Conservation (phyloP, 2,113 vertebrate genomes). For the Phylloscopus whistleri region DNA sequence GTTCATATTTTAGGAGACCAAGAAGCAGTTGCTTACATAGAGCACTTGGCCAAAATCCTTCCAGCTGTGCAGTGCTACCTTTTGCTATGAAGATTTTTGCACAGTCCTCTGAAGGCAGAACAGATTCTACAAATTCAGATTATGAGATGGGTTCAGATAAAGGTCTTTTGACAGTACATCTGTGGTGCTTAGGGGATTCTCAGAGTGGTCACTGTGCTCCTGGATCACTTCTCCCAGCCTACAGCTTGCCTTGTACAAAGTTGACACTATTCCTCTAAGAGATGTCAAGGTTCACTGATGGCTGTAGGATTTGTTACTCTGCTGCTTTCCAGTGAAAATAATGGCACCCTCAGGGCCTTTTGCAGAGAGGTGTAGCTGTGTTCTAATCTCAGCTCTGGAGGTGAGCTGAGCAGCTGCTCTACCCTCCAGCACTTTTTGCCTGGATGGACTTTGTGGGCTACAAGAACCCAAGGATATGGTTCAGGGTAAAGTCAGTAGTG, state of each 20-base stretch:
- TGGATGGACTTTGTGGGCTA: background rate
- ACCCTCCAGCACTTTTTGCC: background rate
- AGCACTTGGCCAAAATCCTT: background rate
- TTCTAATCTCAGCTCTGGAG: background rate
- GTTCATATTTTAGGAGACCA: background rate
- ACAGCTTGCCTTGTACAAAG: background rate
- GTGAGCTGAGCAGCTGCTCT: background rate
- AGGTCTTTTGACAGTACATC: background rate
- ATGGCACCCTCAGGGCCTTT: background rate
- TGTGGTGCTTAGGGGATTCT: background rate
- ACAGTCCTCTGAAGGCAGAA: background rate
- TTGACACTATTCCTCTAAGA: background rate
- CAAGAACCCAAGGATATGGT: background rate
- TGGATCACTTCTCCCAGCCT: background rate
- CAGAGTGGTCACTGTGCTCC: background rate
- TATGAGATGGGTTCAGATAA: background rate
- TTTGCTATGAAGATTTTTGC: background rate
- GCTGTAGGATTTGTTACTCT: background rate
- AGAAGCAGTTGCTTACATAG: background rate
- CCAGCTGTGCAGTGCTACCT: background rate
- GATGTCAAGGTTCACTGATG: background rate
- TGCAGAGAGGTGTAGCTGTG: background rate
- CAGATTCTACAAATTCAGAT: background rate
- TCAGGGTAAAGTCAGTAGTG: background rate
- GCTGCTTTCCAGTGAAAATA: background rate